Evolutionary conservation across 2,113 vertebrate genomes (phyloP), one percentile per base, ranked within the genome.

Genomic region (Calonectris borealis): DNA sequence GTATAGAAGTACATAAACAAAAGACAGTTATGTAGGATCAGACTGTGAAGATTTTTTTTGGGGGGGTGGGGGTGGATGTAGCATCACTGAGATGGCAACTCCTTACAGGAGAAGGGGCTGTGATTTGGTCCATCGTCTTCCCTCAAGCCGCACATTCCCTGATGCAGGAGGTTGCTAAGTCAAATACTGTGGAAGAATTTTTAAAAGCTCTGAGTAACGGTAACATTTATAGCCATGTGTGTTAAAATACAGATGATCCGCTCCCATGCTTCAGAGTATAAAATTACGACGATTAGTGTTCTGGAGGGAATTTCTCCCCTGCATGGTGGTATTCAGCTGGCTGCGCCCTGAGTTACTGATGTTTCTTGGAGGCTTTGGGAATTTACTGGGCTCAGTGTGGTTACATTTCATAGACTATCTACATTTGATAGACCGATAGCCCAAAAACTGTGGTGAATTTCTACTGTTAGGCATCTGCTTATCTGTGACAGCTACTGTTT

Each of bases 401-500:
- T 77, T 78, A 16, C 4, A 10, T 46, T 80, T 83, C 44, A n/a
- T 36, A 51, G 81, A 38, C 34, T 83, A 31, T 27, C n/a, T 65
- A 71, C 75, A 58, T 88, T 82, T 94, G 68, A 66, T 95, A 81
- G 80, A 57, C 31, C 0, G 5, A 82, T 60, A 82, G 36, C 68
- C 19, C 32, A 51, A 81, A 77, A 95, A 29, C 75, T 72, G 51
- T 36, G 52, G 29, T 64, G 52, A 62, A 46, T 81, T 83, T 94
- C 25, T 4, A 0, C 36, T 61, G n/a, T 65, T 52, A 26, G 0
- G 0, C 27, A 52, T 81, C 62, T 83, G 40, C 46, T 21, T 73
- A 1, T 38, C 3, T 2, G 2, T 54, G n/a, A 62, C 25, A 86
- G 27, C 25, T 84, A 11, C 25, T 69, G 6, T 82, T 84, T 66